Base-by-base conservation (phyloP, 2,113 vertebrate genomes). In the Serinus canaria region DNA sequence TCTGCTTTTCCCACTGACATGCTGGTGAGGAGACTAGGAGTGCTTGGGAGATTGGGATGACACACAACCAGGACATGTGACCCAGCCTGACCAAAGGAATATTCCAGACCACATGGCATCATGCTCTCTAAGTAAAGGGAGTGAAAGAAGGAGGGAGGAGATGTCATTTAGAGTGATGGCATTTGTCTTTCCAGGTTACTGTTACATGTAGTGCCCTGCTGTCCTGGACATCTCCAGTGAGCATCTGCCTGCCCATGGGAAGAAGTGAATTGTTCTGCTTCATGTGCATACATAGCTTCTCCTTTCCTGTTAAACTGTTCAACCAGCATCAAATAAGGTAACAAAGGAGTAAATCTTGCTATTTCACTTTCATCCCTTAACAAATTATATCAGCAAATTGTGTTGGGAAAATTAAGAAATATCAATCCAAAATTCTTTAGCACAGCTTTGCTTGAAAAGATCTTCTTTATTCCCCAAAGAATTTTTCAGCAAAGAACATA, bases 221-320 rank as follows among this genome's bases (percentile, higher is more conserved):
- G 2, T 52, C 37, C 44, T 59, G 53, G 31, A 44, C 27, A 10
- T 37, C n/a, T n/a, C n/a, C n/a, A n/a, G n/a, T 35, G 52, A 67
- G 52, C 17, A 59, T 17, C 21, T 37, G 43, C 43, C 24, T 75
- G 53, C 33, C 27, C 9, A 4, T 13, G 8, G 63, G 37, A 46
- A 60, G 46, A 31, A 52, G 52, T 18, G 7, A 52, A 33, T 52
- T 44, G 11, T 33, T 86, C 33, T 59, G 13, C 53, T 77, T 41
- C 0, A 0, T 66, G 52, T 35, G 13, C 35, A 50, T 67, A 25
- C 35, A 43, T 9, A 43, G 5, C 33, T 68, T 68, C 44, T 52
- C 7, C 37, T 86, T 37, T 68, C 72, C 62, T 27, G 18, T 27
- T 44, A 44, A 59, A 60, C 37, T 52, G 15, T 15, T 44, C 12